Base-by-base conservation (phyloP, 2,888 invertebrate species). In the Orthosia gracilis region DNA sequence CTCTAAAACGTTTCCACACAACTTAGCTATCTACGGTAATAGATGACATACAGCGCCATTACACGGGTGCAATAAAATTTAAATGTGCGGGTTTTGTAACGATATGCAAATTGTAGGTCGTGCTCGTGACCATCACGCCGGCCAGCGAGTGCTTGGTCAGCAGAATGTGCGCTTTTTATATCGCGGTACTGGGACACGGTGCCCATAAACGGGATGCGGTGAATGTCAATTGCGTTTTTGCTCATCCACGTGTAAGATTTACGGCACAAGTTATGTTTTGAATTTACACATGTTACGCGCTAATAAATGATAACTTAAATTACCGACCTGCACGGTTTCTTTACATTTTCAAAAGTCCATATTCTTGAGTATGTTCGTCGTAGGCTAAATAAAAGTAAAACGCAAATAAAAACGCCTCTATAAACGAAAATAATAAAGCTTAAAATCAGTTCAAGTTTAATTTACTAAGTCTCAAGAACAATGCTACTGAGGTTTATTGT, bases 51-150 rank as follows among this genome's bases (percentile, higher is more conserved):
- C 21, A 7, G 18, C 5, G 3, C 26, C 21, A 45, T 47, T 54
- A 47, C 70, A 31, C 26, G 0, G 21, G 26, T 18, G 31, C 21
- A 74, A 74, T 80, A 63, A 80, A 80, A 79, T 55, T 58, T 54
- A 67, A 79, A 80, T 66, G 62, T 50, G 69, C 13, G 49, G 55
- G 52, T 31, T 66, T 21, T 69, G 12, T 69, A 80, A 74, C 69
- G 62, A 66, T 66, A 80, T 79, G 80, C 62, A 74, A 80, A 79
- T 61, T 63, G 58, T 63, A 45, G 23, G n/a, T 49, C 31, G 49
- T 31, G 49, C 7, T 15, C 18, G 49, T 26, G 40, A 31, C 50
- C 69, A 69, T 69, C 52, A 54, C 40, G 15, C 7, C 7, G 52
- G 23, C 21, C 21, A 50, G 57, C n/a, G 54, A 63, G 13, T 50